A percentile compares a stretch with the other conserved stretches of the same genome.
Conservation (phyloP, 2,888 invertebrate genomes). For the Pterobdella sp. region DNA sequence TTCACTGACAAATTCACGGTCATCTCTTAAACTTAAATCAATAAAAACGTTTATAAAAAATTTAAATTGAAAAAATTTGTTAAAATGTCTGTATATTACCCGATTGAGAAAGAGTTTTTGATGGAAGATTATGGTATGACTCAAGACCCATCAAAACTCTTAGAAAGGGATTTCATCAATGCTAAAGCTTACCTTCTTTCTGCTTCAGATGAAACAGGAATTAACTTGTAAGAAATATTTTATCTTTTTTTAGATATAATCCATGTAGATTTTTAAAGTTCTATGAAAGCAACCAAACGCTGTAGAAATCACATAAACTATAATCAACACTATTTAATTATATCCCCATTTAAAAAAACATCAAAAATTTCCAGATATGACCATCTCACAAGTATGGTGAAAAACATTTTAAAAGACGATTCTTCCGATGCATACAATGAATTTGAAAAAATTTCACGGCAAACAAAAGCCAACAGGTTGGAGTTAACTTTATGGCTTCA, state of each 20-base stretch:
- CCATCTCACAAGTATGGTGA: slow-evolving; percentile 18
- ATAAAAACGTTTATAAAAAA: neutral
- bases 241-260: neutral
- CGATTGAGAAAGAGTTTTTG: slow-evolving; percentile 19
- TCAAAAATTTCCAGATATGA: slow-evolving; percentile 14
- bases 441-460: slow-evolving; percentile 6
- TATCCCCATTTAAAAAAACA: neutral
- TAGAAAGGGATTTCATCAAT: slow-evolving; percentile 38
- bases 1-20: neutral
- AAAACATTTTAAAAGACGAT: neutral
- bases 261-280: neutral
- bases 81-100: slow-evolving; percentile 26
- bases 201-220: slow-evolving; percentile 46
- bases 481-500: too few relatives aligned
- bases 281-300: neutral
- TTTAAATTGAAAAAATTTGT: neutral
- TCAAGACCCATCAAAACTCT: slow-evolving; percentile 17
- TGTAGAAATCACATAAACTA: neutral
- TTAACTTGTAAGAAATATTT: slow-evolving; percentile 46
- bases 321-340: neutral
- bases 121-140: slow-evolving; percentile 29
- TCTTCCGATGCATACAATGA: slow-evolving; percentile 7
- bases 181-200: slow-evolving; percentile 49
- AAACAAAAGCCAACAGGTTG: slow-evolving; percentile 7
- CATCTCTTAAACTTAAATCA: neutral